These are phyloP conservation scores for Anseranas semipalmata DNA, from an alignment of 2,113 vertebrate species.

Conservation along the genomic window DNA sequence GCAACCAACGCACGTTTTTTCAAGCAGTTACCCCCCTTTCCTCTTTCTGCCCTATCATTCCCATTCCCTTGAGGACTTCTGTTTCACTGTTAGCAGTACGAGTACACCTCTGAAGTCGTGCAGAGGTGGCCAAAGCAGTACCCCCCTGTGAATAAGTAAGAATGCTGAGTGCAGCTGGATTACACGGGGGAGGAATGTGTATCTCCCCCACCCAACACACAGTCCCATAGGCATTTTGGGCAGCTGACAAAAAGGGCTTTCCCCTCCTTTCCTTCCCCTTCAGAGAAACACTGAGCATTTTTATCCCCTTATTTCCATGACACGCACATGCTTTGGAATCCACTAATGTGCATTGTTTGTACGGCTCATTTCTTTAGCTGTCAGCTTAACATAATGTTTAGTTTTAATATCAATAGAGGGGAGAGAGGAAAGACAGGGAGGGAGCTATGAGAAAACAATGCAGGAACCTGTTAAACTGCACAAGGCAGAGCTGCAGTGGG, in stretches of 20 bases:
- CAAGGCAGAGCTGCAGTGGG: slow-evolving; percentile 43
- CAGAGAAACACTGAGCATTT: slow-evolving; percentile 33
- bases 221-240: neutral
- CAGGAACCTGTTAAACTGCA: slow-evolving; percentile 56
- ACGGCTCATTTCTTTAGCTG: slow-evolving; percentile 68
- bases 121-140: neutral
- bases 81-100: neutral
- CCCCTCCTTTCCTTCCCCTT: neutral
- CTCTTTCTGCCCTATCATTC: neutral
- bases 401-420: slow-evolving; percentile 68
- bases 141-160: neutral
- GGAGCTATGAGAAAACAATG: slow-evolving; percentile 51
- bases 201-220: neutral
- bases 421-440: slow-evolving; percentile 43
- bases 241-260: neutral
- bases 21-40: neutral
- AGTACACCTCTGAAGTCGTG: neutral
- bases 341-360: slow-evolving; percentile 63
- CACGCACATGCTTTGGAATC: slow-evolving; percentile 48
- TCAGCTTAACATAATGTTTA: slow-evolving; percentile 72
- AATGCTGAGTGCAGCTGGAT: slow-evolving; percentile 18
- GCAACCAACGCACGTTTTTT: neutral
- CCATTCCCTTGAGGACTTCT: neutral
- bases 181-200: slow-evolving; percentile 37
- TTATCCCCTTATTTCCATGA: slow-evolving; percentile 57